Percentiles rank a stretch among this genome's conserved stretches.
Conservation (phyloP, 2,113 vertebrate species). For the Ellobius talpinus region DNA sequence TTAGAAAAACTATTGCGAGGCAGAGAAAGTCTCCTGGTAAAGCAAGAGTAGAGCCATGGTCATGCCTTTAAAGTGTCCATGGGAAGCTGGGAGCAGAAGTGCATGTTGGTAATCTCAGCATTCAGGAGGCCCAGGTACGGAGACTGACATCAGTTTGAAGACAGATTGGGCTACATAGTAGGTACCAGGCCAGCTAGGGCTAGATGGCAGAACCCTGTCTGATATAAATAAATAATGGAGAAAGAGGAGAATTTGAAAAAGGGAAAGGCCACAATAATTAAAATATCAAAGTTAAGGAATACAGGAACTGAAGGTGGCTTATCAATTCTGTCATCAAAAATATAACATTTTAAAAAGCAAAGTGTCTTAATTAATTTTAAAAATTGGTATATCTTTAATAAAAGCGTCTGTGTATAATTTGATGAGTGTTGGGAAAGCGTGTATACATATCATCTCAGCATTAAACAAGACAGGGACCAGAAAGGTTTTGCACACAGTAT, state of each 20-base stretch:
- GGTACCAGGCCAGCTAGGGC: neutral
- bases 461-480: neutral
- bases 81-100: neutral
- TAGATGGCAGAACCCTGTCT: neutral
- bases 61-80: neutral
- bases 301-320: neutral
- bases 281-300: neutral
- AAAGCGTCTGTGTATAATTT: neutral
- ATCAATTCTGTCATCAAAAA: neutral
- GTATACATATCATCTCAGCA: rapidly evolving
- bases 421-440: neutral
- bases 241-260: neutral
- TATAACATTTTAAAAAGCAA: neutral
- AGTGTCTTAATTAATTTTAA: neutral
- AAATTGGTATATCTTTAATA: neutral
- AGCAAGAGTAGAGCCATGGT: neutral
- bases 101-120: neutral
- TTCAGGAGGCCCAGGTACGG: neutral
- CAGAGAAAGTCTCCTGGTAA: neutral
- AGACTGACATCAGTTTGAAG: neutral
- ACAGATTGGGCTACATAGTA: neutral
- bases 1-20: neutral
- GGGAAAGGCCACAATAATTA: neutral
- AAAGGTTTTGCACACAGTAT: neutral
- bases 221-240: neutral